These are phyloP conservation scores for Oxyura jamaicensis DNA, from an alignment of 2,113 vertebrate species.

Conservation along the genomic window DNA sequence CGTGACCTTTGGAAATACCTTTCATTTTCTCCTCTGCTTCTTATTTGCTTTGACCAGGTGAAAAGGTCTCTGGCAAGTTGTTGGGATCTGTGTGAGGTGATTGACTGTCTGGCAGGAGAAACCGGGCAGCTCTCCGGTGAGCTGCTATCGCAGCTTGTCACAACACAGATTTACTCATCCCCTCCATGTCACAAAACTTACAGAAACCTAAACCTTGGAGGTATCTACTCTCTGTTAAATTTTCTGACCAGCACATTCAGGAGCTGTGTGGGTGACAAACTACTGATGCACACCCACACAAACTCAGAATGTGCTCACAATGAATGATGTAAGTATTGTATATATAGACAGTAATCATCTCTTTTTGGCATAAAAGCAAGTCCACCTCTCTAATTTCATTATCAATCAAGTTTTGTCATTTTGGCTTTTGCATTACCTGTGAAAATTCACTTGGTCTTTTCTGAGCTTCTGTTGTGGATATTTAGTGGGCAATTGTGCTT, in stretches of 20 bases:
- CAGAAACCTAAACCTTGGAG: neutral
- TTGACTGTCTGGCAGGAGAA: neutral
- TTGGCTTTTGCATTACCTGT: neutral
- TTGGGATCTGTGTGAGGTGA: neutral
- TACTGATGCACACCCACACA: conserved; percentile 30
- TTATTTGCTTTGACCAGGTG: neutral
- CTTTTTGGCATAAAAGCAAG: neutral
- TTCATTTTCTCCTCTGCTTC: neutral
- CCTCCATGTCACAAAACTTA: neutral
- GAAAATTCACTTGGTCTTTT: neutral
- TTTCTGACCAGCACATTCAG: conserved; percentile 42
- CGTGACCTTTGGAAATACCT: neutral
- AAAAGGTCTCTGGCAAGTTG: neutral
- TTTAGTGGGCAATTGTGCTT: neutral
- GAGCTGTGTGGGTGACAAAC: conserved; percentile 26
- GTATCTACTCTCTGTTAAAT: neutral
- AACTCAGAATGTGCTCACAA: conserved; percentile 14
- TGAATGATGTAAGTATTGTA: conserved; percentile 16
- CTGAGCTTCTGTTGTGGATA: neutral
- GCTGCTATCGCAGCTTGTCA: conserved; percentile 7
- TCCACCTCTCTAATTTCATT: neutral
- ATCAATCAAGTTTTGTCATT: neutral
- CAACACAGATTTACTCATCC: neutral
- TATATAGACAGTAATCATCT: conserved; percentile 15
- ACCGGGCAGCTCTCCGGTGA: neutral